Percentiles rank a stretch among this genome's conserved stretches.
phyloP scores from a whole-genome alignment of 2,113 vertebrate species.

The Eidolon helvum region DNA sequence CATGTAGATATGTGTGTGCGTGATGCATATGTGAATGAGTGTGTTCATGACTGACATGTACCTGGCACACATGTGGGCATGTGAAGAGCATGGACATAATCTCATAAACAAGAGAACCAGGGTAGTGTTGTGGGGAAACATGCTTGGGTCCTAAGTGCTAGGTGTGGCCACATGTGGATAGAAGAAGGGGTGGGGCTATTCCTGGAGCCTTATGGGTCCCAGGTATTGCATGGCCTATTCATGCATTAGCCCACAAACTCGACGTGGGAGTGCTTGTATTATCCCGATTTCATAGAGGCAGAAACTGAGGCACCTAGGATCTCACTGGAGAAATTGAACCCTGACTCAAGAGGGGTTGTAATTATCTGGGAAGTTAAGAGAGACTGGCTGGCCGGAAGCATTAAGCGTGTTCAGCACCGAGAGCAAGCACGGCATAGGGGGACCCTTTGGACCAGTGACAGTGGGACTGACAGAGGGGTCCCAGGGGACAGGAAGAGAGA shows the following conservation, averaged over 20 bases:
- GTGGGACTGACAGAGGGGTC: no score
- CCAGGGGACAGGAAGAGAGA: neutral
- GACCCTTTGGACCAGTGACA: neutral
- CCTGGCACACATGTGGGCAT: neutral
- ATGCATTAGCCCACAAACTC: neutral
- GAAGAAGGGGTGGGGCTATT: neutral
- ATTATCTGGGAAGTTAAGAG: neutral
- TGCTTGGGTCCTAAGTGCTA: neutral
- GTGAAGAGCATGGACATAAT: neutral
- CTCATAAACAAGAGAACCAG: neutral
- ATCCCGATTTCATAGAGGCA: neutral
- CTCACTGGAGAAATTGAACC: neutral
- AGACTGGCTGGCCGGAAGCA: fast-evolving
- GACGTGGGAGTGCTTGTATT: neutral
- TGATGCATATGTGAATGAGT: neutral
- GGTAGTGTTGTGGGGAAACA: neutral
- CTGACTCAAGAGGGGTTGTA: neutral
- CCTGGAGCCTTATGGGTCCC: neutral
- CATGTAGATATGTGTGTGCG: fast-evolving
- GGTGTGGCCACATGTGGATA: no score
- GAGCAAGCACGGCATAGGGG: no score
- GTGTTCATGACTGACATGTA: neutral
- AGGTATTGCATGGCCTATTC: neutral
- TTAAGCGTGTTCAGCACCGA: fast-evolving
- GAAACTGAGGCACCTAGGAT: neutral